Evolutionary conservation across 2,113 vertebrate species (phyloP).

Genomic region (Sapayoa aenigma): DNA sequence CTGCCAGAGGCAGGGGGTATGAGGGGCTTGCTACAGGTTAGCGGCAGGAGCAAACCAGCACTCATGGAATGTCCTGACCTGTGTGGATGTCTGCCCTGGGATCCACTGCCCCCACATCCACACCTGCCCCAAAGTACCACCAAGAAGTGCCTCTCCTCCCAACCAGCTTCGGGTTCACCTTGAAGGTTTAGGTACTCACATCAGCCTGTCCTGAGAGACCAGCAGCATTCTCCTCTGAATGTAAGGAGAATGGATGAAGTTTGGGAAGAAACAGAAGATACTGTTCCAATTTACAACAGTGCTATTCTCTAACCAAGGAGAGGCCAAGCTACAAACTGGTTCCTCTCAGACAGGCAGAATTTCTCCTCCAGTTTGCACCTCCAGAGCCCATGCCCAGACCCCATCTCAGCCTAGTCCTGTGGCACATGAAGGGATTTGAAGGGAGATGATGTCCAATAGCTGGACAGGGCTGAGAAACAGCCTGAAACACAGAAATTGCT

Average conservation of each 20-base stretch:
- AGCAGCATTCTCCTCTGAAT: background rate
- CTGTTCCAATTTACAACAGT: fast-evolving
- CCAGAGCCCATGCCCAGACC: background rate
- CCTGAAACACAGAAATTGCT: background rate
- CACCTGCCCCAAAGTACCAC: background rate
- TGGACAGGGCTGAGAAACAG: background rate
- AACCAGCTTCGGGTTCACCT: background rate
- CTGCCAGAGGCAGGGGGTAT: background rate
- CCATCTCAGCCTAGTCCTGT: background rate
- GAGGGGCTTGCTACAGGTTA: background rate
- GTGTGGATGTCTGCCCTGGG: fast-evolving
- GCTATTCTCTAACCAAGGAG: background rate
- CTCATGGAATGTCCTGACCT: fast-evolving
- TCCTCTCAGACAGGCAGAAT: fast-evolving
- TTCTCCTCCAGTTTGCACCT: background rate
- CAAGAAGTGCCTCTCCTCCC: background rate
- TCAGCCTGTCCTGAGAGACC: background rate
- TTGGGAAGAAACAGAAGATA: background rate
- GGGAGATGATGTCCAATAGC: background rate
- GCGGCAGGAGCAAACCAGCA: background rate
- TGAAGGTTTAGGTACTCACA: background rate
- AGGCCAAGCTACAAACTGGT: background rate
- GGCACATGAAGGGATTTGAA: fast-evolving
- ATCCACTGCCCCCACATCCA: fast-evolving
- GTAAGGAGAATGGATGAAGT: background rate